Evolutionary conservation across 2,113 vertebrate genomes (phyloP), one percentile per base, ranked within the genome.

Genomic region (Ameiurus melas): DNA sequence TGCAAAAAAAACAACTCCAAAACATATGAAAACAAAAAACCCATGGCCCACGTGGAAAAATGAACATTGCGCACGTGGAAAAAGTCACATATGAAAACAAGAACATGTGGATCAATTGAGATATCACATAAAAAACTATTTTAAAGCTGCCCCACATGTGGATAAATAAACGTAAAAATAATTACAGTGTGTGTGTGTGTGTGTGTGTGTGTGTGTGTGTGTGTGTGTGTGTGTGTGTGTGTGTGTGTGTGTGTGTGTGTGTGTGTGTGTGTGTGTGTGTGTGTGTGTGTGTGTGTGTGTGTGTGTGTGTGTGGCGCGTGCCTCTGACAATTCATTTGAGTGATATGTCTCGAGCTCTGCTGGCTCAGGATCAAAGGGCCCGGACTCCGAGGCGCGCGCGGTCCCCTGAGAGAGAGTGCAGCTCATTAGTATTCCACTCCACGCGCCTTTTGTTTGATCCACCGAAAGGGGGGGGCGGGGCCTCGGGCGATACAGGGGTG

Each of bases 401-500:
- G 57, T 82, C 89, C 85, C 79, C 12, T 58, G 90, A 87, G 81
- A 64, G 57, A 39, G 71, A 91, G 91, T 90, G 86, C 5, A 78
- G 79, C 86, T 93, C 91, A 96, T 96, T 95, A 95, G 94, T 95
- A 96, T 96, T 95, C 95, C 73, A 92, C 92, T 93, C 94, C 95
- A 95, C 92, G 89, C 93, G 92, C 68, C 94, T 93, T 94, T 96
- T 96, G 95, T 96, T 94, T 91, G 92, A 90, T 89, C 88, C 58
- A 17, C 71, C 14, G 71, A 51, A 60, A 62, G 5, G 20, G 20
- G 57, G 80, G 55, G n/a, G n/a, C 55, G 57, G 30, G 55, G 55
- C 55, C 33, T 39, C 19, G 33, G 55, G 57, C 30, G 17, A 53
- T 88, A 73, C 82, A 25, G 90, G 91, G 93, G 66, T 84, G 84